A percentile compares a stretch with the other conserved stretches of the same genome.
These are phyloP conservation scores for Mystacides longicornis DNA, from an alignment of 2,888 invertebrate species.

Conservation along the genomic window DNA sequence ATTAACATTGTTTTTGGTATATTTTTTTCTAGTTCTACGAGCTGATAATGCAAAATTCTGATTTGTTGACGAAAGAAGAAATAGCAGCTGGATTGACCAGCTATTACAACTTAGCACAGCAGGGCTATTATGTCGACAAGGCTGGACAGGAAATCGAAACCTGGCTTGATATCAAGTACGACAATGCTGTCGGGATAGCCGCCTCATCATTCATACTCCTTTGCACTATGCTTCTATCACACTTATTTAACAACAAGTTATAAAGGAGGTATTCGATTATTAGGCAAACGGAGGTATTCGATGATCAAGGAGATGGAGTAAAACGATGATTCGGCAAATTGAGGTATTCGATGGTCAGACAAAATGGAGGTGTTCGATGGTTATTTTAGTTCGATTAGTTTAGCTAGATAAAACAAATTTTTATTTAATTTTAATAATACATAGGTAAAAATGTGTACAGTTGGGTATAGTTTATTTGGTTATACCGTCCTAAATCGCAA, in stretches of 20 bases:
- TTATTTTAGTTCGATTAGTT: too few relatives aligned
- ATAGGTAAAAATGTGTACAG: too few relatives aligned
- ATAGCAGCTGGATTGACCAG: background rate
- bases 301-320: too few relatives aligned
- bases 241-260: background rate
- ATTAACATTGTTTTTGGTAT: background rate
- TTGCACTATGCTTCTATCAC: background rate
- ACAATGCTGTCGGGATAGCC: background rate
- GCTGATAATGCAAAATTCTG: background rate
- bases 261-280: background rate
- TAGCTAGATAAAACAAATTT: too few relatives aligned
- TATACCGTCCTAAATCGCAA: too few relatives aligned
- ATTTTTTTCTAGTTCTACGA: background rate
- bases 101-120: background rate
- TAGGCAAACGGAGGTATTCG: too few relatives aligned
- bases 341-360: too few relatives aligned
- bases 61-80: background rate
- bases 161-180: background rate
- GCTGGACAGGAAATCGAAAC: background rate
- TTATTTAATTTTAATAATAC: too few relatives aligned
- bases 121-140: background rate
- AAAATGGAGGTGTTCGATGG: too few relatives aligned
- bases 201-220: background rate
- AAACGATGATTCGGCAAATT: too few relatives aligned
- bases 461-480: too few relatives aligned